Evolutionary conservation across 2,113 vertebrate species (phyloP), one percentile per base, ranked within the genome.

Genomic region (Siniperca knerii): DNA sequence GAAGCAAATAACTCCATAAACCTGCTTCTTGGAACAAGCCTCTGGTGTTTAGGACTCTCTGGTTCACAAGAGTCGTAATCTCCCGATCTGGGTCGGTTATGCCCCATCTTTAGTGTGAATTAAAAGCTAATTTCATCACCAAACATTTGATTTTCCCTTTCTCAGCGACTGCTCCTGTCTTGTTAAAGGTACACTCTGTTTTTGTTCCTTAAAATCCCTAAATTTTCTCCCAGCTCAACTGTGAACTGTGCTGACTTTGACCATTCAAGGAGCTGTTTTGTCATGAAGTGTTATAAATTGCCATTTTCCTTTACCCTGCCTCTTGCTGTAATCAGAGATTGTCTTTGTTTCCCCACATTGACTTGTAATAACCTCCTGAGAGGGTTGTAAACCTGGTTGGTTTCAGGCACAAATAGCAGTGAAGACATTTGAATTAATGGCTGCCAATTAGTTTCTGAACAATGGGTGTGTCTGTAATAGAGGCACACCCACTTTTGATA

Each of bases 401-500:
- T 87, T 87, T 89, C 78, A 69, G 46, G 79, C 55, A 25, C 44
- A 42, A 23, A 37, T 18, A 25, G 61, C 33, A 44, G 8, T 79
- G 7, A 15, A 50, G 33, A 55, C 60, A 42, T 81, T 79, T 75
- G 16, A 55, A 84, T 82, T 33, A 82, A 73, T 60, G 40, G 52
- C 65, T 9, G 55, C 15, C 33, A 52, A 55, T 79, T 82, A 67
- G 67, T 79, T 75, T 77, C 29, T 67, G 77, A 83, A 81, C 62
- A 57, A 40, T 21, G 86, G 86, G 83, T 76, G 90, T 87, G 86
- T 71, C 69, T 80, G 33, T 35, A 37, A 29, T 18, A 29, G 75
- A 15, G 42, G 29, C 58, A 68, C 55, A 71, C 44, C 77, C 60
- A 25, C 20, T n/a, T 21, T 79, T 65, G 29, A 61, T 76, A 29